phyloP scores from a whole-genome alignment of 2,888 invertebrate genomes.

The Lomographa bimaculata region DNA sequence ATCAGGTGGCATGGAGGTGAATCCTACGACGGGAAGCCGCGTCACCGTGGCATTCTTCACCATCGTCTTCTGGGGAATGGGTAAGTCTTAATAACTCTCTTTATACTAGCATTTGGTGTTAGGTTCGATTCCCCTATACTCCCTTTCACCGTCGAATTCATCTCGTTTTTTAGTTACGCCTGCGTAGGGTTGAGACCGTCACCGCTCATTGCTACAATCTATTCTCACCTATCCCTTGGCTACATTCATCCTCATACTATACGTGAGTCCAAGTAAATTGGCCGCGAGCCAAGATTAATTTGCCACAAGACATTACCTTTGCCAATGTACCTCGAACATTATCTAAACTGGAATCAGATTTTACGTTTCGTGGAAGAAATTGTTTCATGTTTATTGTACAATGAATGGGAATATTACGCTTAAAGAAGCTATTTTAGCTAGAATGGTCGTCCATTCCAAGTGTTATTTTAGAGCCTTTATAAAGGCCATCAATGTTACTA shows the following conservation, averaged over 20 bases:
- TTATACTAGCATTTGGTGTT: no score
- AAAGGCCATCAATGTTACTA: no score
- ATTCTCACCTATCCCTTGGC: no score
- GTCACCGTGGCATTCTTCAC: conserved; percentile 75
- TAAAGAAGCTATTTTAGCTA: conserved; percentile 4
- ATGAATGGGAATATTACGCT: conserved; percentile 11
- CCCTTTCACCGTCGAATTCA: no score
- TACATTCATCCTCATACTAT: conserved; percentile 10
- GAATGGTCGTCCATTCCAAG: conserved; percentile 14
- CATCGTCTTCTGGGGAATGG: conserved; percentile 76
- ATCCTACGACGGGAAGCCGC: conserved; percentile 66
- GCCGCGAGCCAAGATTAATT: conserved; percentile 29
- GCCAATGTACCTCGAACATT: conserved; percentile 27
- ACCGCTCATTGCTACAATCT: conserved; percentile 1
- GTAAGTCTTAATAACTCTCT: no score
- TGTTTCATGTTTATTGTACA: conserved; percentile 13
- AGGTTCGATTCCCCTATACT: no score
- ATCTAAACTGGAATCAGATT: conserved; percentile 27
- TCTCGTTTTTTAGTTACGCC: no score
- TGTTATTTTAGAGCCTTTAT: conserved; percentile 7
- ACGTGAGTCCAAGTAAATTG: conserved; percentile 24
- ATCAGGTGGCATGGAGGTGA: conserved; percentile 69
- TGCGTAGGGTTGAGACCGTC: no score
- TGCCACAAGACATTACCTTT: conserved; percentile 29
- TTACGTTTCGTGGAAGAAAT: conserved; percentile 15